Evolutionary conservation across 2,797 vertebrate species (phyloP).

Genomic region (Crocodylus rhombifer): DNA sequence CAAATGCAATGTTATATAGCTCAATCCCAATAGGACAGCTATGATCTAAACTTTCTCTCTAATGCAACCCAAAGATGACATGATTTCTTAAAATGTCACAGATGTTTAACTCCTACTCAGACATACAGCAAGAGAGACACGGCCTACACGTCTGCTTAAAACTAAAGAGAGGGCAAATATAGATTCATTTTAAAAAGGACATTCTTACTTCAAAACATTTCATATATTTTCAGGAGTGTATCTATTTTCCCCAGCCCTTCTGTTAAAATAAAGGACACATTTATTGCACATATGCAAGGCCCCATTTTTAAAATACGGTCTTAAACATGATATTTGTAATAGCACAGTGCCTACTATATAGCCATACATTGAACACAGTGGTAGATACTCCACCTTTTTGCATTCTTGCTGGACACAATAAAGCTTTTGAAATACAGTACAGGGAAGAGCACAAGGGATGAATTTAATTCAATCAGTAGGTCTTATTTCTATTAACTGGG

Average conservation of each 20-base stretch:
- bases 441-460: background rate
- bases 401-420: background rate
- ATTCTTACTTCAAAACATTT: background rate
- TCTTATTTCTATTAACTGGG: slow-evolving; percentile 43
- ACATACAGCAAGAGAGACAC: background rate
- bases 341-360: background rate
- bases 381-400: background rate
- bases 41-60: rapidly evolving
- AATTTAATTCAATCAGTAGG: background rate
- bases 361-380: background rate
- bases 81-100: rapidly evolving
- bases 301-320: background rate
- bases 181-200: background rate
- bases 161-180: background rate
- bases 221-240: background rate
- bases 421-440: background rate
- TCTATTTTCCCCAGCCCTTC: background rate
- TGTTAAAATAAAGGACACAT: background rate
- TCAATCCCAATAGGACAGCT: rapidly evolving
- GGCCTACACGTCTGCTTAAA: background rate
- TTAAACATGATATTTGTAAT: background rate
- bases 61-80: background rate
- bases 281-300: background rate
- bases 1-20: rapidly evolving
- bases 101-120: background rate